Evolutionary conservation across 2,113 vertebrate genomes (phyloP), one percentile per base, ranked within the genome.

Genomic region (Cyprinodon brontotheroides): DNA sequence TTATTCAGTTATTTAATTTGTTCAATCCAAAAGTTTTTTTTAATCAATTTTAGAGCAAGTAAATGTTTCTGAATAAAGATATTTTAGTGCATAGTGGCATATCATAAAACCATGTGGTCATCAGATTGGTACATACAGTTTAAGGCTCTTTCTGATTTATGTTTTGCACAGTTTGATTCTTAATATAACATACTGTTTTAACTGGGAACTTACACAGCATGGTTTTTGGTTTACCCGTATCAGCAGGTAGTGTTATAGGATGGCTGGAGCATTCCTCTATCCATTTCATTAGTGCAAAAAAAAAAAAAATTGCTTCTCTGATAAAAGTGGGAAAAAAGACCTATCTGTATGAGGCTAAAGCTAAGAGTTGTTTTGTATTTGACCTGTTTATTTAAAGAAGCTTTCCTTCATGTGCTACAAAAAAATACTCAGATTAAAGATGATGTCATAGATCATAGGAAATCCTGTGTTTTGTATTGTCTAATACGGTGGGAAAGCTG

Each of bases 101-200:
- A 70, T 78, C 77, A 74, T 75, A 61, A 67, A 78, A 78, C 67
- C 48, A 80, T 69, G 73, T 50, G 72, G 65, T 85, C n/a, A 74
- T 83, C 53, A 76, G 76, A 11, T 53, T 62, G 70, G 50, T 2
- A 41, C 20, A 68, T 68, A 36, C 5, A 15, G 2, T 13, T 57
- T 60, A 29, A 20, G 45, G 13, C 4, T 74, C 3, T 40, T n/a
- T 13, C 3, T 38, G 9, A 36, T 3, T 65, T 78, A 62, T 66
- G 9, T 22, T 59, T 70, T 11, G 45, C 15, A 20, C 6, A 57
- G 1, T 53, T 20, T 53, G 48, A 17, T 53, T 8, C 9, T 6
- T 4, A 41, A 41, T 41, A 41, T 41, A 3, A 41, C 20, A 57
- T 0, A 57, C 1, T 1, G 1, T 29, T 29, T 29, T 29, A 29